A percentile compares a stretch with the other conserved stretches of the same genome.
Conservation (phyloP, 64 coral and sea anemone species). For the Montipora foliosa region DNA sequence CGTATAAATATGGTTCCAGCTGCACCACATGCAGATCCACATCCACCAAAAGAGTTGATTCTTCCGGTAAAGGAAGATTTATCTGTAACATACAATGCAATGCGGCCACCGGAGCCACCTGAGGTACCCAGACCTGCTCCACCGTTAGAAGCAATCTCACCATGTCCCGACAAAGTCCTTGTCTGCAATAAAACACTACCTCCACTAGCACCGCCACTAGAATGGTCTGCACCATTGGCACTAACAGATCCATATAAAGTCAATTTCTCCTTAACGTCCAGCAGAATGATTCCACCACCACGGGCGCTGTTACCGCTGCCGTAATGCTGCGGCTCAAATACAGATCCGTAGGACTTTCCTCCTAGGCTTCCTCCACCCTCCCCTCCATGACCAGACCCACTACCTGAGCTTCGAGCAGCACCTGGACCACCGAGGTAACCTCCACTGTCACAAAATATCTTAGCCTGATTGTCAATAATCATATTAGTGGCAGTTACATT, state of each 20-base stretch:
- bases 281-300: constrained; percentile 81
- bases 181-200: constrained; percentile 77
- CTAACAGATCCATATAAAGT: constrained; percentile 62
- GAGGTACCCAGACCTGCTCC: constrained; percentile 44
- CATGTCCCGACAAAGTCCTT: constrained; percentile 76
- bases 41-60: constrained; percentile 81
- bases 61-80: constrained; percentile 62
- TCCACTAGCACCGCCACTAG: constrained; percentile 79
- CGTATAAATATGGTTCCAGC: constrained; percentile 87
- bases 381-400: constrained; percentile 87
- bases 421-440: constrained; percentile 71
- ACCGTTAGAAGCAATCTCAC: constrained; percentile 79
- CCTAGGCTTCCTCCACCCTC: constrained; percentile 76
- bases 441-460: constrained; percentile 37
- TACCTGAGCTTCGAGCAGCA: constrained; percentile 9
- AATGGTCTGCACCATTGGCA: constrained; percentile 60
- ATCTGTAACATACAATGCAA: constrained; percentile 87
- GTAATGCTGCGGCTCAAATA: constrained; percentile 86
- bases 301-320: constrained; percentile 74
- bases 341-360: constrained; percentile 81
- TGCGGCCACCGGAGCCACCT: constrained; percentile 90
- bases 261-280: constrained; percentile 52
- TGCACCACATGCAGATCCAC: constrained; percentile 67
- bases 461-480: constrained; percentile 68
- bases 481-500: constrained; percentile 70